Conservation (phyloP, 2,888 invertebrate species). For the Thera obeliscata region DNA sequence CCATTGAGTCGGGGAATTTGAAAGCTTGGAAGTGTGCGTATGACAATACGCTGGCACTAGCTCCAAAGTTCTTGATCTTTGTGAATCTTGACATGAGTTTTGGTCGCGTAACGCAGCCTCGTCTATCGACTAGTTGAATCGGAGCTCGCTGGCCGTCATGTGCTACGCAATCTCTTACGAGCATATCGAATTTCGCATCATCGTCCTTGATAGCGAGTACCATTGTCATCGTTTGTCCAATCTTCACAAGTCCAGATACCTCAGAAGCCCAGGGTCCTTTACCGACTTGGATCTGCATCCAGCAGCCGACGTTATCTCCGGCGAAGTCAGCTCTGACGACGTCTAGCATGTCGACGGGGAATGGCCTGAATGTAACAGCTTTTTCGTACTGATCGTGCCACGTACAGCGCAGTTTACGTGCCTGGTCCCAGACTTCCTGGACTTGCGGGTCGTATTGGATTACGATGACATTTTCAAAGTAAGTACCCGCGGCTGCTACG, state of each 20-base stretch:
- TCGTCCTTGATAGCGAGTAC: constrained; percentile 97
- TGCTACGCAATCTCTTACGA: constrained; percentile 96
- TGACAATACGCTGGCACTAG: constrained; percentile 95
- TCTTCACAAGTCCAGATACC: constrained; percentile 96
- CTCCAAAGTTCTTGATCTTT: constrained; percentile 97
- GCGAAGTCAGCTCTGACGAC: constrained; percentile 97
- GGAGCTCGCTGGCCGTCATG: constrained; percentile 97
- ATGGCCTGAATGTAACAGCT: constrained; percentile 96
- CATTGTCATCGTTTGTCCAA: constrained; percentile 98
- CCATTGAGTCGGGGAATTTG: constrained; percentile 98
- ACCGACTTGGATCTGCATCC: constrained; percentile 99
- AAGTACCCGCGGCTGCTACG: constrained; percentile 95
- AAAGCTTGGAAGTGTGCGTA: constrained; percentile 98
- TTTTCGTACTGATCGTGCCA: constrained; percentile 99
- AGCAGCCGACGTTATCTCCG: constrained; percentile 97
- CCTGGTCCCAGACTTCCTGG: constrained; percentile 98
- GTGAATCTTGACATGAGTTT: constrained; percentile 97
- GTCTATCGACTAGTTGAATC: constrained; percentile 96
- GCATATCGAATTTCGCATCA: constrained; percentile 97
- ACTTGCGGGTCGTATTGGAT: constrained; percentile 97
- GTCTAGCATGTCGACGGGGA: constrained; percentile 97
- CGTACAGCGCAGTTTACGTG: constrained; percentile 94
- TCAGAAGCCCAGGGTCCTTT: constrained; percentile 98
- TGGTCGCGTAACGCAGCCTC: constrained; percentile 95
- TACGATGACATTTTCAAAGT: constrained; percentile 96